Evolutionary conservation across 2,888 invertebrate species (phyloP).

Genomic region (Dioctria linearis): DNA sequence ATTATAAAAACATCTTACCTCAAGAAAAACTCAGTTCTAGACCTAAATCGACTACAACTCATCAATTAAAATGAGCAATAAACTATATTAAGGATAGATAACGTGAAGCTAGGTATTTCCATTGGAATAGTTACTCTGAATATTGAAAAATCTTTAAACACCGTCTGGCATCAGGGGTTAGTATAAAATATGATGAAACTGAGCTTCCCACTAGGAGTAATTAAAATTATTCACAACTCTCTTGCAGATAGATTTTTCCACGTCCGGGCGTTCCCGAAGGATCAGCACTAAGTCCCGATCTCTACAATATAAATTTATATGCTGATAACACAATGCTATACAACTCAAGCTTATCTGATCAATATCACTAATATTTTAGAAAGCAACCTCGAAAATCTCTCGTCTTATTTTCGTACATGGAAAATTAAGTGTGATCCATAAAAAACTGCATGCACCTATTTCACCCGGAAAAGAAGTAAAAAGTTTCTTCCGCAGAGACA

Average conservation of each 20-base stretch:
- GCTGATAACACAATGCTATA: not conserved
- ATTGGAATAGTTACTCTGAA: no score
- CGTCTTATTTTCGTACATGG: not conserved
- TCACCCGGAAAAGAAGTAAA: not conserved
- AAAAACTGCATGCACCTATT: not conserved
- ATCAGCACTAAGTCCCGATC: not conserved
- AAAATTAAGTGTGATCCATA: not conserved
- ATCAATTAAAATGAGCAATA: no score
- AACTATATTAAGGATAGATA: no score
- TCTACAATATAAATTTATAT: not conserved
- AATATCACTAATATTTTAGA: not conserved
- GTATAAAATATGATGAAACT: no score
- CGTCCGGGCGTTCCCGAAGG: not conserved
- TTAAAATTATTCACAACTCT: not conserved
- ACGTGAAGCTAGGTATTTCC: no score
- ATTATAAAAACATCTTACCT: no score
- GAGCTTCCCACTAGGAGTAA: no score
- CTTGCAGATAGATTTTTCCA: not conserved
- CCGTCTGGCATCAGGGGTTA: no score
- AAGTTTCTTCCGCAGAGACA: not conserved
- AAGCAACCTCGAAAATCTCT: not conserved
- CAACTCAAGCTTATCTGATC: not conserved
- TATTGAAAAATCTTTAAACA: no score
- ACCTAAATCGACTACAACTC: no score
- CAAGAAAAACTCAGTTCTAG: no score